Percentiles rank a stretch among this genome's conserved stretches.
Evolutionary conservation across 2,888 invertebrate genomes (phyloP).

Genomic region (Heterodera filipjevi): DNA sequence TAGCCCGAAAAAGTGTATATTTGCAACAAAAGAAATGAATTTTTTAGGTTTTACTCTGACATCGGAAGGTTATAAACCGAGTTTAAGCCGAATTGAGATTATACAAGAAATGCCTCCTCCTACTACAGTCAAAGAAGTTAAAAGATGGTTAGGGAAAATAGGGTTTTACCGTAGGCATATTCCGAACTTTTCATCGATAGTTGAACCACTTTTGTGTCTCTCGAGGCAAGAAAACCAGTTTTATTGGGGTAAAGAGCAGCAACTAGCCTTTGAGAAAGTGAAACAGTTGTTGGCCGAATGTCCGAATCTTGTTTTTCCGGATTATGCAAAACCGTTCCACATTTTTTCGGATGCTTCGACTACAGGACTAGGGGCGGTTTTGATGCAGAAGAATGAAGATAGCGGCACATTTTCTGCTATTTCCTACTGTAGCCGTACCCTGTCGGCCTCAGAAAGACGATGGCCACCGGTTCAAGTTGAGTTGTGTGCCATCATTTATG

Average conservation of each 20-base stretch:
- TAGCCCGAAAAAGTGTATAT: constrained; percentile 24
- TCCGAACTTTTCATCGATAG: constrained; percentile 35
- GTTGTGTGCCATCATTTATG: not conserved
- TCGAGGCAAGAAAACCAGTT: constrained; percentile 34
- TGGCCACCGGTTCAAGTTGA: constrained; percentile 16
- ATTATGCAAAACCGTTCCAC: constrained; percentile 23
- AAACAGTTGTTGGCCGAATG: constrained; percentile 18
- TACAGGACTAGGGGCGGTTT: constrained; percentile 19
- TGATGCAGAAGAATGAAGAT: constrained; percentile 32
- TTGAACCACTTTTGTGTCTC: constrained; percentile 39
- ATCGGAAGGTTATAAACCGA: constrained; percentile 19
- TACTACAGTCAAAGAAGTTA: constrained; percentile 32
- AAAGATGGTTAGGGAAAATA: constrained; percentile 38
- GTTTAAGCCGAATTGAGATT: not conserved
- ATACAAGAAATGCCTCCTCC: constrained; percentile 31
- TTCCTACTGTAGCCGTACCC: no score
- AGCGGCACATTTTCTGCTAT: not conserved
- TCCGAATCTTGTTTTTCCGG: constrained; percentile 30
- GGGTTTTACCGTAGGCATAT: constrained; percentile 41
- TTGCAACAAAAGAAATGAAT: constrained; percentile 18
- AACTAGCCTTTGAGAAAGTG: constrained; percentile 35
- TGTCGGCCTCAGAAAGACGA: constrained; percentile 18
- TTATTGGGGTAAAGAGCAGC: constrained; percentile 40
- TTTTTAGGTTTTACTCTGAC: constrained; percentile 26
- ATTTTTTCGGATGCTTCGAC: constrained; percentile 30